Evolutionary conservation across 2,797 vertebrate genomes (phyloP), one percentile per base, ranked within the genome.

Genomic region (Rhynchonycteris naso): DNA sequence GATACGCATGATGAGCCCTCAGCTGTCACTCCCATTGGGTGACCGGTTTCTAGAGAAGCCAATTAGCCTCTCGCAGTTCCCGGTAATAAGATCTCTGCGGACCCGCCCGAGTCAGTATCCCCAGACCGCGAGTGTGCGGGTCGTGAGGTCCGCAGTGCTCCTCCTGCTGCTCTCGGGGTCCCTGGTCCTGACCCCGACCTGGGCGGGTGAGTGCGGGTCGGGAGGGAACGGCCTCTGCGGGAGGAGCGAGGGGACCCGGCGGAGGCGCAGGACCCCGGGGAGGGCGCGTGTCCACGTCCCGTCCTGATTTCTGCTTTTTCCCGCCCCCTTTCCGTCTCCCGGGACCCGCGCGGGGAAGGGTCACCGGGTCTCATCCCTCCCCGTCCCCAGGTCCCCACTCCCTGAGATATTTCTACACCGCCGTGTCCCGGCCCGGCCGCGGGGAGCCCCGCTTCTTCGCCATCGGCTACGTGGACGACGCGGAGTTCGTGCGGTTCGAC

Each of bases 401-500:
- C 16, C 11, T 85, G 61, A 59, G 30, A 0, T 63, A 84, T 76
- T 61, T 87, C 38, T 0, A 0, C 28, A 22, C 71, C 1, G 5
- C 0, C 1, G 0, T 75, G 54, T 83, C 75, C 16, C 6, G 16
- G 68, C 93, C 93, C 0, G 65, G 61, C 26, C n/a, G 0, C 9
- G 1, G 43, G 76, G 79, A 83, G 35, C 28, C 85, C 1, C 4
- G 6, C 9, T 86, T 38, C 71, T 0, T 65, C 1, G 0, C 1
- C 0, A 22, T 82, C 0, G 58, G 91, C 65, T 90, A 65, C 58
- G 56, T 95, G 66, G 90, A 92, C 14, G 9, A 28, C 56, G 33
- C 50, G 22, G 26, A 33, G 59, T 83, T 92, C 85, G 18, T 47
- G 50, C n/a, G 75, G 43, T 96, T 94, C 13, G 74, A 97, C 83